Evolutionary conservation across 2,888 invertebrate genomes (phyloP).

Genomic region (Limenitis arthemis): DNA sequence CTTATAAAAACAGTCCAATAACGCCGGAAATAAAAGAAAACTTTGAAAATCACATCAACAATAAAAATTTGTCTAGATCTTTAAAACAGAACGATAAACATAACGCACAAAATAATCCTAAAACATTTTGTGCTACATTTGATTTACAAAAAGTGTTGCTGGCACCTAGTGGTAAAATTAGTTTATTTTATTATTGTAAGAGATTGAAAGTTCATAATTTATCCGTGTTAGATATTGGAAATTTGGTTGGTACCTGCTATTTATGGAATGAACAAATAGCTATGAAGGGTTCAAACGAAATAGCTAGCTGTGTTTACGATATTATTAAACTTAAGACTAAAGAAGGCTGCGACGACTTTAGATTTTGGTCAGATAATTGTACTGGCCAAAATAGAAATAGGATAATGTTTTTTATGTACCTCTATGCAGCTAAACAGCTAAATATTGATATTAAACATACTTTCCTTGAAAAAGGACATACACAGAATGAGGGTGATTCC

Average conservation of each 20-base stretch:
- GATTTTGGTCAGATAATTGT: too few relatives aligned
- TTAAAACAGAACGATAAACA: conserved; percentile 19
- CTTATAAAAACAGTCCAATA: conserved; percentile 8
- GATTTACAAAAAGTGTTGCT: background rate
- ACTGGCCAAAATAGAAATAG: too few relatives aligned
- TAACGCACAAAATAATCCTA: conserved; percentile 4
- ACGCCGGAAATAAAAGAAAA: conserved; percentile 7
- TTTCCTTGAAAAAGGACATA: conserved; percentile 19
- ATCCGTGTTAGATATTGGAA: background rate
- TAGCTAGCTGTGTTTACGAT: too few relatives aligned
- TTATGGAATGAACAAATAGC: conserved; percentile 66
- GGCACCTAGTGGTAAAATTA: background rate
- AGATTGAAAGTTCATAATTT: background rate
- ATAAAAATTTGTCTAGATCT: conserved; percentile 11
- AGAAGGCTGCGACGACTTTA: too few relatives aligned
- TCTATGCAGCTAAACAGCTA: conserved; percentile 9
- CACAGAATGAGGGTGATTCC: conserved; percentile 19
- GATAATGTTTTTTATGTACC: conserved; percentile 7
- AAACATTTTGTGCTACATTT: background rate
- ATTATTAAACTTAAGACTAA: too few relatives aligned
- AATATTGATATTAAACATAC: conserved; percentile 14
- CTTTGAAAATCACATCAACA: conserved; percentile 3
- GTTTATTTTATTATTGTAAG: background rate
- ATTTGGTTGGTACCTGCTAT: conserved; percentile 81
- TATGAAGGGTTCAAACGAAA: too few relatives aligned